Conservation (phyloP, 2,113 vertebrate species). For the Brachypodius melanocephalos region DNA sequence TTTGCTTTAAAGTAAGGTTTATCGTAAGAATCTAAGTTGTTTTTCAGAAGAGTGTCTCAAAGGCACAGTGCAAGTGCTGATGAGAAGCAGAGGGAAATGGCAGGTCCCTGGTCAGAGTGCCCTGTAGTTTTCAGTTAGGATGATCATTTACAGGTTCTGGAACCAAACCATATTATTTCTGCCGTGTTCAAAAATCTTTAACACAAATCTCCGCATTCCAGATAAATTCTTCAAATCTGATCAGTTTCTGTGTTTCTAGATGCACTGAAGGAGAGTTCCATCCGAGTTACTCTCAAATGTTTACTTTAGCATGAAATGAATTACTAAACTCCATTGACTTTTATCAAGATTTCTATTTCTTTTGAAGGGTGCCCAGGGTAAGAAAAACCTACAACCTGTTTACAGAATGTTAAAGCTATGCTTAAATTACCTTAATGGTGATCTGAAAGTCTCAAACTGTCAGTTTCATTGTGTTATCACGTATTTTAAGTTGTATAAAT, state of each 20-base stretch:
- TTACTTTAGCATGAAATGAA: neutral
- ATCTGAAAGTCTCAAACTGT: neutral
- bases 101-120: neutral
- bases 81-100: neutral
- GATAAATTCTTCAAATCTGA: neutral
- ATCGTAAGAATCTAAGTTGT: neutral
- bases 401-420: neutral
- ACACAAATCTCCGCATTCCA: neutral
- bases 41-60: neutral
- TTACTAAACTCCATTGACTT: neutral
- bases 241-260: neutral
- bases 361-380: neutral
- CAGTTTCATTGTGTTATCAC: neutral
- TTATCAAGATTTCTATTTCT: slow-evolving; percentile 1
- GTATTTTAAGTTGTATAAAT: neutral
- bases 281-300: neutral
- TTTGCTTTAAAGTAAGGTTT: neutral
- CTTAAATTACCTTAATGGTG: neutral
- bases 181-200: neutral
- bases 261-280: neutral
- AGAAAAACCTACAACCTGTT: neutral
- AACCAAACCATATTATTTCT: neutral
- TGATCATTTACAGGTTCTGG: neutral
- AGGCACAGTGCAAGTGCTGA: neutral
- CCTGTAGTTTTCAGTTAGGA: neutral